Evolutionary conservation across 1,140 invertebrate species (phyloP), one percentile per base, ranked within the genome.

Genomic region (Bombus balteatus): DNA sequence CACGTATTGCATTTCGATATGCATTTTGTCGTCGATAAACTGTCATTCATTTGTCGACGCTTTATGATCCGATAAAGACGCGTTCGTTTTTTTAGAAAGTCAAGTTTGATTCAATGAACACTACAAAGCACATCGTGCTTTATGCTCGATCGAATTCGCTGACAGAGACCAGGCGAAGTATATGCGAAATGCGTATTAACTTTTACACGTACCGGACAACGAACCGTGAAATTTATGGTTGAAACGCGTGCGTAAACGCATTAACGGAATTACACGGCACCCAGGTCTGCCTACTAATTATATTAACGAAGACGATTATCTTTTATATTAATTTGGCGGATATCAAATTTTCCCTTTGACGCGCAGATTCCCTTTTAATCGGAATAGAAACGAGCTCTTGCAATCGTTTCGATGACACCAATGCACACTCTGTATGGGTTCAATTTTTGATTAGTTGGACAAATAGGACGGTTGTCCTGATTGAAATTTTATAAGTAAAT

Each of bases 141-240:
- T 77, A 39, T 75, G n/a, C 9, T 22, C 25, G 65, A 78, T 84
- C 75, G 32, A 37, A 71, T 78, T 43, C 15, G 8, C 9, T 10
- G 66, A 8, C n/a, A 6, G 65, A 34, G 12, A 47, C 43, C 9
- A n/a, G 22, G 43, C 65, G 28, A 34, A 59, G 4, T n/a, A 43
- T 34, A 57, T 37, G 25, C 18, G 53, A 6, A 47, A 18, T n/a
- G 73, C 43, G 37, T 41, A 22, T 71, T 79, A 72, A 79, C 47
- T 72, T 79, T 25, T 79, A 25, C 65, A 72, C 5, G 59, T 34
- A 68, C 32, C 68, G 2, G 39, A 47, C 47, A 39, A 72, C 76
- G 76, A 79, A 71, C n/a, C 66, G 66, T 85, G 53, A 85, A 85
- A 80, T 80, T 85, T 73, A 73, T n/a, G 53, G 53, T 80, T 65